Evolutionary conservation across 2,888 invertebrate species (phyloP), one percentile per base, ranked within the genome.

Genomic region (Blastobasis adustella): DNA sequence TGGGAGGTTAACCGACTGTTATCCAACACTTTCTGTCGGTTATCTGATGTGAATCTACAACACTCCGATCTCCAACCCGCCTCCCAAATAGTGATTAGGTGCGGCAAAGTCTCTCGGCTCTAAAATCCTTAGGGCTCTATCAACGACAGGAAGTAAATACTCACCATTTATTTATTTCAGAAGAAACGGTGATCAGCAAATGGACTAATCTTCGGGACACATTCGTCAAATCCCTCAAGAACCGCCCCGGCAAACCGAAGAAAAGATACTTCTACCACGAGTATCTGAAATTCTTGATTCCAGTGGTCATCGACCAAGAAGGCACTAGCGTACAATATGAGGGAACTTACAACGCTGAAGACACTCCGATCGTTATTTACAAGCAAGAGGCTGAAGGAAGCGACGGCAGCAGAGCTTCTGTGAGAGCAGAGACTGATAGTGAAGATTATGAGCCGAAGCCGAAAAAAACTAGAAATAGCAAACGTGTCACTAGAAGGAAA

Each of bases 141-240:
- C n/a, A 23, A 23, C 23, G 3, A 23, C 23, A 23, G 3, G 23
- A 23, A 23, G 2, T 23, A 23, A 23, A 23, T 23, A 23, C 23
- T 23, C 1, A 23, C 23, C 10, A n/a, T 10, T n/a, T 46, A 6
- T 38, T 55, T 8, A 53, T 73, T 76, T 7, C 71, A 87, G 87
- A 76, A 36, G 84, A 84, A 62, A 59, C 63, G 6, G 65, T 87
- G 1, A 54, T 79, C 4, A 73, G 73, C 55, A 88, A 85, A 63
- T 88, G 87, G 87, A 82, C 82, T 0, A 86, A 87, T 61, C 65
- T 83, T 6, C 70, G 87, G 0, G 87, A 88, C 55, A 81, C 87
- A 0, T 88, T 87, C 53, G 66, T 82, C 4, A 85, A 79, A 58
- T 73, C 79, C 0, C 66, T 87, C 0, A 80, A 75, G 64, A 63